phyloP scores from a whole-genome alignment of 2,113 vertebrate species.

The Collichthys lucidus region DNA sequence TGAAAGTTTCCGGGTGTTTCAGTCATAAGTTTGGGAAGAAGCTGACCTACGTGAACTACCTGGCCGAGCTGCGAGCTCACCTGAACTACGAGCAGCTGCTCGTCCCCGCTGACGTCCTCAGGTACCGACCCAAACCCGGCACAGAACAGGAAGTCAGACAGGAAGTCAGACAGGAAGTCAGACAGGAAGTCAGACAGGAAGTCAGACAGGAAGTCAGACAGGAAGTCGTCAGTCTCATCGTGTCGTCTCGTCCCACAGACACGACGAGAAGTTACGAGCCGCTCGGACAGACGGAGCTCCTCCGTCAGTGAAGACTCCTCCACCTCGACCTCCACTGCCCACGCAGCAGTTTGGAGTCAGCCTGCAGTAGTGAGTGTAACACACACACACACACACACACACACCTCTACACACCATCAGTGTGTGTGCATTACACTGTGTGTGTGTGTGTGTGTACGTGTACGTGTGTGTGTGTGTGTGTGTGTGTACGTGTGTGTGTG shows the following conservation, averaged over 20 bases:
- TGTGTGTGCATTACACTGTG: too few relatives aligned
- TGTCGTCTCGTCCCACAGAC: conserved; percentile 59
- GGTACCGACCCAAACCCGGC: conserved; percentile 57
- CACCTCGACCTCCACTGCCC: conserved; percentile 88
- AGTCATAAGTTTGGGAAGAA: conserved; percentile 93
- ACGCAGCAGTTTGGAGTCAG: conserved; percentile 92
- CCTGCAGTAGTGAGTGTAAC: conserved; percentile 88
- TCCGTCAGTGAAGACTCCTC: conserved; percentile 78
- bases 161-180: too few relatives aligned
- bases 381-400: too few relatives aligned
- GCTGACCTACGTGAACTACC: conserved; percentile 86
- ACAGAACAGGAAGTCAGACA: too few relatives aligned
- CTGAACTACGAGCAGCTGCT: conserved; percentile 86
- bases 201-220: too few relatives aligned
- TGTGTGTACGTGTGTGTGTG: too few relatives aligned
- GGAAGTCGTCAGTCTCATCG: background rate
- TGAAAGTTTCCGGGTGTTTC: background rate
- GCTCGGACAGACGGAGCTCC: conserved; percentile 76
- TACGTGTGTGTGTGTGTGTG: too few relatives aligned
- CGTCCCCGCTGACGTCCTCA: conserved; percentile 84
- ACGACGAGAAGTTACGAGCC: conserved; percentile 84
- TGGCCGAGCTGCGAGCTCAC: conserved; percentile 86
- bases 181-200: too few relatives aligned
- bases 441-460: background rate
- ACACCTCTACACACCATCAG: too few relatives aligned